Evolutionary conservation across 2,888 invertebrate genomes (phyloP), one percentile per base, ranked within the genome.

Genomic region (Latheticus oryzae): DNA sequence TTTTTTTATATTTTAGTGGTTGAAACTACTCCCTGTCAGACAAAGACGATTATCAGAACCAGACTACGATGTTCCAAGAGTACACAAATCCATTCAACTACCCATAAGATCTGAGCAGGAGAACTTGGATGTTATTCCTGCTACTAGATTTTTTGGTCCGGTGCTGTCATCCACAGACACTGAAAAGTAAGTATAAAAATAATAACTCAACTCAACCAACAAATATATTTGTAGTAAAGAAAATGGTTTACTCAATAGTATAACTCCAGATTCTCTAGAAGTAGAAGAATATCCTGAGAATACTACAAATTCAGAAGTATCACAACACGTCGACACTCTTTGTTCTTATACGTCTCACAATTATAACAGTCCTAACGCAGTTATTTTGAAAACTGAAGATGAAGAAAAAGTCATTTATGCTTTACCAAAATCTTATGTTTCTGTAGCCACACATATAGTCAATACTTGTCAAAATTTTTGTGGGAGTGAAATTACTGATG

Each of bases 31-130:
- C 23, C 75, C 75, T 7, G 68, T 68, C 16, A 66, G 72, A 38
- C 63, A 69, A 61, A 61, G 78, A 45, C 65, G 76, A 11, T 63
- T 70, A 24, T 78, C 78, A 3, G 80, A 81, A 45, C 80, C 81
- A 1, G 80, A 81, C 62, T 81, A 81, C 59, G 81, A 81, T 61
- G 71, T 81, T 30, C 81, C 81, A 9, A 75, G 81, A 58, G 77
- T 81, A 0, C 80, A 80, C 60, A 71, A 74, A 42, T 76, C 78
- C 5, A 66, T 74, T 11, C 70, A 69, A 43, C 23, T 68, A 7
- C 35, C 48, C 2, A 2, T 65, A 54, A 13, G 70, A 63, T 54
- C 56, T 47, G n/a, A n/a, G n/a, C n/a, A n/a, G n/a, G 50, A 64
- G 65, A 37, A 17, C 1, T 67, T 67, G 11, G 66, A 72, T 40